Evolutionary conservation across 53 echinoderm and acorn worm species (phyloP).

Genomic region (Echinometra lucunter): DNA sequence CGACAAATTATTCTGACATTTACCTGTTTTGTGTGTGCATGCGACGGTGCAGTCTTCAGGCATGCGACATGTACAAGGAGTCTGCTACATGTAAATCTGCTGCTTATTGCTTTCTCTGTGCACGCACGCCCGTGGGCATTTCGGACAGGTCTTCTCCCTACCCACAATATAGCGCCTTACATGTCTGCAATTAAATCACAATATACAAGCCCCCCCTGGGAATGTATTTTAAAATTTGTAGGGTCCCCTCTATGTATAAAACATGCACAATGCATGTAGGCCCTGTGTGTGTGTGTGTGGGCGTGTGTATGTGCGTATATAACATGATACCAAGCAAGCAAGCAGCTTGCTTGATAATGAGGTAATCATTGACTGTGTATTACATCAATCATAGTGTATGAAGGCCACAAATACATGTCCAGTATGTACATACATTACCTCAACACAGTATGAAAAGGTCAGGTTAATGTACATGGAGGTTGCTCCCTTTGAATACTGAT

Average conservation of each 20-base stretch:
- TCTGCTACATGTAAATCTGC: conserved; percentile 31
- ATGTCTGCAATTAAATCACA: conserved; percentile 40
- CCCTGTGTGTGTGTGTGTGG: neutral
- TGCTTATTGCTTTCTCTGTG: conserved; percentile 53
- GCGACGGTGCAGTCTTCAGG: neutral
- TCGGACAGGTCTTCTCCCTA: neutral
- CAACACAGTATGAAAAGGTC: neutral
- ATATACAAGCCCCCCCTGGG: conserved; percentile 27
- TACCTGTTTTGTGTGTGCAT: conserved; percentile 63
- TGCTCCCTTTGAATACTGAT: neutral
- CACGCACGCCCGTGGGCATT: conserved; percentile 24
- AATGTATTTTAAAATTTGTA: conserved; percentile 50
- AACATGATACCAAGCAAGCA: neutral
- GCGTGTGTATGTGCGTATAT: neutral
- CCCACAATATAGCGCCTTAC: neutral
- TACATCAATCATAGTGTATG: conserved; percentile 13
- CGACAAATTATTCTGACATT: conserved; percentile 63
- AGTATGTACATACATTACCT: neutral
- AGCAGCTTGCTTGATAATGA: neutral
- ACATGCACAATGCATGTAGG: neutral
- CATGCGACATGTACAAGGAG: conserved; percentile 34
- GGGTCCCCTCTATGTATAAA: neutral
- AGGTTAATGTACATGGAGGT: neutral
- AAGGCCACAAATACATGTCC: neutral
- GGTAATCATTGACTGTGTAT: conserved; percentile 35